Evolutionary conservation across 2,888 invertebrate species (phyloP).

Genomic region (Thyatira batis): DNA sequence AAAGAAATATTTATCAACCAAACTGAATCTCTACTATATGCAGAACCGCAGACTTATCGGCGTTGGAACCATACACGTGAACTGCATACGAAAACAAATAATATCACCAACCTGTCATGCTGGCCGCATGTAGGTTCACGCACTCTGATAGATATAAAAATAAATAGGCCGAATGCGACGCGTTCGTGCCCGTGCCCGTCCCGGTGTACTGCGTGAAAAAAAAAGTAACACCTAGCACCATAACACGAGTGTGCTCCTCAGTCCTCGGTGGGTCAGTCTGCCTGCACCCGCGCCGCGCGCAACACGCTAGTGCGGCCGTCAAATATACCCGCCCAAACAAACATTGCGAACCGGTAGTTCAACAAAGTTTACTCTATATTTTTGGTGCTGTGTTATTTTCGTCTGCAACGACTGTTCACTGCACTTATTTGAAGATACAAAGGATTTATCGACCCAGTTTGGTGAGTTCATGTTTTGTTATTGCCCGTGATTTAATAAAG

Average conservation of each 20-base stretch:
- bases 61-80: slow-evolving; percentile 12
- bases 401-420: slow-evolving; percentile 17
- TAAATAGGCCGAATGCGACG: slow-evolving; percentile 52
- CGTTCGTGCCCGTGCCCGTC: slow-evolving; percentile 33
- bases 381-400: slow-evolving; percentile 46
- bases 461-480: slow-evolving; percentile 32
- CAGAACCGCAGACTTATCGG: background rate
- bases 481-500: background rate
- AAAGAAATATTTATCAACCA: too few relatives aligned
- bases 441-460: slow-evolving; percentile 31
- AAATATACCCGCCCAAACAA: slow-evolving; percentile 38
- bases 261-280: slow-evolving; percentile 37
- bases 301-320: slow-evolving; percentile 42
- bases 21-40: too few relatives aligned
- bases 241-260: slow-evolving; percentile 9
- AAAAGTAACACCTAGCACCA: slow-evolving; percentile 35
- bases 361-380: slow-evolving; percentile 16
- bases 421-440: slow-evolving; percentile 25
- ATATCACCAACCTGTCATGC: slow-evolving; percentile 56
- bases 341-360: slow-evolving; percentile 26
- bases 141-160: slow-evolving; percentile 50
- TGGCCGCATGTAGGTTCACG: slow-evolving; percentile 46
- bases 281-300: slow-evolving; percentile 50
- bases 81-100: slow-evolving; percentile 17
- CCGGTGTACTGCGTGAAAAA: slow-evolving; percentile 46